These are phyloP conservation scores for Sabellastarte sp. DNA, from an alignment of 2,888 invertebrate genomes.

Conservation along the genomic window DNA sequence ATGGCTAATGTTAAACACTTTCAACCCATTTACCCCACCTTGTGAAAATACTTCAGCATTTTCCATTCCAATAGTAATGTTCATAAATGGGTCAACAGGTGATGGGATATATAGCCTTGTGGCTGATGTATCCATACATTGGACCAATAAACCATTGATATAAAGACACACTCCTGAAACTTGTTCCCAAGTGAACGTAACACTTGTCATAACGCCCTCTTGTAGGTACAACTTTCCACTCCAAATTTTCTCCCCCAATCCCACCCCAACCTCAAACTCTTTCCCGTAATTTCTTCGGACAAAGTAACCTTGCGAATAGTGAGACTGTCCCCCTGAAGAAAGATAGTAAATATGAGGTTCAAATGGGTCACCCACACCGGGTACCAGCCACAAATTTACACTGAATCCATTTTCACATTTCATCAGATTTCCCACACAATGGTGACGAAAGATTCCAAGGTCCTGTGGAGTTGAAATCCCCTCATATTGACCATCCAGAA, in stretches of 20 bases:
- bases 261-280: slow-evolving; percentile 48
- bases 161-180: slow-evolving; percentile 32
- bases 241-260: slow-evolving; percentile 36
- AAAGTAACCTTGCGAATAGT: slow-evolving; percentile 46
- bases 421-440: slow-evolving; percentile 51
- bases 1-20: no score
- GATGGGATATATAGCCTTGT: slow-evolving; percentile 18
- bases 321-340: slow-evolving; percentile 45
- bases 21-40: no score
- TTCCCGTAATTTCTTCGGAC: slow-evolving; percentile 40
- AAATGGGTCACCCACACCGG: slow-evolving; percentile 23
- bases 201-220: slow-evolving; percentile 28
- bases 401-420: slow-evolving; percentile 43
- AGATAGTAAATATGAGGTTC: slow-evolving; percentile 32
- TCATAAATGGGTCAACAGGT: slow-evolving; percentile 22
- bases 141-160: slow-evolving; percentile 40
- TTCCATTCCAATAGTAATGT: slow-evolving; percentile 20
- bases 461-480: background rate
- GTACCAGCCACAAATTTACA: slow-evolving; percentile 38
- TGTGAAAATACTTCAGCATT: slow-evolving; percentile 19
- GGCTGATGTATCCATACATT: no score
- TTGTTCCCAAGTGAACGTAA: slow-evolving; percentile 30
- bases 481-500: background rate
- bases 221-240: slow-evolving; percentile 32
- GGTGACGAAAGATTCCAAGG: slow-evolving; percentile 44